These are phyloP conservation scores for Lutra lutra DNA, from an alignment of 2,797 vertebrate species.

Conservation along the genomic window DNA sequence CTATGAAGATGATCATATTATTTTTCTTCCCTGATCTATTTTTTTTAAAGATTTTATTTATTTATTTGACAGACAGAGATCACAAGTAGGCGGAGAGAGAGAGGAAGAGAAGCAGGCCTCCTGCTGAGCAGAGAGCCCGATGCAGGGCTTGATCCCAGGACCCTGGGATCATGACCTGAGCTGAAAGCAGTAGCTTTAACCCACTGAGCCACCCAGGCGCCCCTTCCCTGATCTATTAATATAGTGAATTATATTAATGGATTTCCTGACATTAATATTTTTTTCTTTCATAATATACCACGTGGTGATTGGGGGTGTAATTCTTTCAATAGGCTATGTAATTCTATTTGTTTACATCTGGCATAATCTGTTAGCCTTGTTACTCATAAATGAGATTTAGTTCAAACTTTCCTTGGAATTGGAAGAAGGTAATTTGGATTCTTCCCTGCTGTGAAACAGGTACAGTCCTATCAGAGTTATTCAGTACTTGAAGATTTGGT, in stretches of 20 bases:
- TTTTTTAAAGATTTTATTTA: no score
- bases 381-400: constrained; percentile 33
- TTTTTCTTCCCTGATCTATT: neutral
- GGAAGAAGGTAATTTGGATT: constrained; percentile 32
- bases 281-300: neutral
- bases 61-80: no score
- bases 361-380: neutral
- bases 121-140: no score
- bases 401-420: constrained; percentile 31
- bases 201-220: no score
- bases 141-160: no score
- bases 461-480: constrained; percentile 32
- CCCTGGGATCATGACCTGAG: no score
- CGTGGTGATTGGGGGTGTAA: neutral
- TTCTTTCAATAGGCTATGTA: neutral
- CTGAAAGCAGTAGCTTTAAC: no score
- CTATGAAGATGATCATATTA: neutral
- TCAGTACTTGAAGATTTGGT: constrained; percentile 8
- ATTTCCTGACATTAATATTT: neutral
- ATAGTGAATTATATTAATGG: constrained; percentile 12
- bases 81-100: no score
- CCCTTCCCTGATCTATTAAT: neutral
- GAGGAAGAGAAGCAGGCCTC: no score
- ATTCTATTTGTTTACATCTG: constrained; percentile 23
- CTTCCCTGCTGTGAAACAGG: neutral